Evolutionary conservation across 92 coral and sea anemone genomes (phyloP).

Genomic region (Heteractis magnifica): DNA sequence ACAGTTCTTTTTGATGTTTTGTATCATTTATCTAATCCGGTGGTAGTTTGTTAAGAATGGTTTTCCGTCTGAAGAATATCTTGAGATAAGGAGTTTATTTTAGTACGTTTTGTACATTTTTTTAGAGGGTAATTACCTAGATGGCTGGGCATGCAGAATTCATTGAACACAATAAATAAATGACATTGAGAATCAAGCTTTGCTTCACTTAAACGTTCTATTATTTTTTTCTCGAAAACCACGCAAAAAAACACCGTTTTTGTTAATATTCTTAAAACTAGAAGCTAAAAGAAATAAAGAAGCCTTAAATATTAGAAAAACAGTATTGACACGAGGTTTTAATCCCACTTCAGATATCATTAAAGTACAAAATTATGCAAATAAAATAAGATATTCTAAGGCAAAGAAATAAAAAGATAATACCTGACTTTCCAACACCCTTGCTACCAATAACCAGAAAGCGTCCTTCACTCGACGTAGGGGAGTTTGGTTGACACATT

Average conservation of each 20-base stretch:
- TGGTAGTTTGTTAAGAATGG: background rate
- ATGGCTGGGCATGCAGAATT: no score
- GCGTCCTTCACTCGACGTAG: slow-evolving; percentile 70
- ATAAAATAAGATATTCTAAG: background rate
- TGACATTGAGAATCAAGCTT: no score
- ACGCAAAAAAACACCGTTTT: no score
- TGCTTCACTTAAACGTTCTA: no score
- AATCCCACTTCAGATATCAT: background rate
- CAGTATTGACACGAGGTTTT: background rate
- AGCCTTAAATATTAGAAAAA: background rate
- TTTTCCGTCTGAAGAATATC: background rate
- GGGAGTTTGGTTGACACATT: slow-evolving; percentile 59
- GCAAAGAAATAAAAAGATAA: background rate
- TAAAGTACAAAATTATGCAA: background rate
- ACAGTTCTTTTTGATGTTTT: no score
- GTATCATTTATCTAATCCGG: no score
- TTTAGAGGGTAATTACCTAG: no score
- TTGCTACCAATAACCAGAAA: slow-evolving; percentile 85
- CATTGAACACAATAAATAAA: background rate
- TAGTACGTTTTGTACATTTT: no score
- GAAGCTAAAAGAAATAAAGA: no score
- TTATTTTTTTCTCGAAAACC: no score
- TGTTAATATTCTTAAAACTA: no score
- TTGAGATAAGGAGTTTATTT: background rate
- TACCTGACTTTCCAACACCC: slow-evolving; percentile 95